Evolutionary conservation across 2,888 invertebrate species (phyloP).

Genomic region (Priocnemis perturbator): DNA sequence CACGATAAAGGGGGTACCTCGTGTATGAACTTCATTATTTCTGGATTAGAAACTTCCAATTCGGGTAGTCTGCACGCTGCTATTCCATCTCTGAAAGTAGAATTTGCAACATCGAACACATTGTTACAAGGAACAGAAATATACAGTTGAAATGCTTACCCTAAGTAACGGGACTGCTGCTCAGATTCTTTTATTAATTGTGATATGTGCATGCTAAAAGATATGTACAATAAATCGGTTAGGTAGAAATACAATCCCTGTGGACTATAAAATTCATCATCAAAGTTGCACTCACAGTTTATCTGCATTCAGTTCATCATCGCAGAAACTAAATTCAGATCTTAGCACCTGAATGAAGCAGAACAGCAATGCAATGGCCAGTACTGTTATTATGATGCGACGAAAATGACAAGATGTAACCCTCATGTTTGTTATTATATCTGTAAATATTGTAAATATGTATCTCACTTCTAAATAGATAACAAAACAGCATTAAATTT

Average conservation of each 20-base stretch:
- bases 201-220: conserved; percentile 65
- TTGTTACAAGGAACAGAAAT: too few species aligned
- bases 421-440: conserved; percentile 57
- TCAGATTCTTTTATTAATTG: conserved; percentile 66
- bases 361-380: conserved; percentile 55
- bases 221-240: conserved; percentile 1
- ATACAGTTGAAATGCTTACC: conserved; percentile 44
- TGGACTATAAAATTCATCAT: conserved; percentile 3
- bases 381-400: conserved; percentile 52
- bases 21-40: conserved; percentile 84
- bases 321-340: conserved; percentile 54
- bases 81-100: conserved; percentile 59
- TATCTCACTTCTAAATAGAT: background rate
- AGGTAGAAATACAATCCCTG: background rate
- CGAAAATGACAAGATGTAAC: conserved; percentile 60
- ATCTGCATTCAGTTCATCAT: conserved; percentile 60
- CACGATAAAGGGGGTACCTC: conserved; percentile 82
- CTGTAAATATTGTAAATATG: background rate
- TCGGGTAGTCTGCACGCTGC: conserved; percentile 81
- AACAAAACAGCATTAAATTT: background rate
- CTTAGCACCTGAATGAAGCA: conserved; percentile 61
- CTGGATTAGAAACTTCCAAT: conserved; percentile 82
- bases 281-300: conserved; percentile 61
- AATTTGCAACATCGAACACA: background rate
- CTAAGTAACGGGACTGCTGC: conserved; percentile 48